phyloP scores from a whole-genome alignment of 1,140 invertebrate genomes.

The Atta cephalotes region DNA sequence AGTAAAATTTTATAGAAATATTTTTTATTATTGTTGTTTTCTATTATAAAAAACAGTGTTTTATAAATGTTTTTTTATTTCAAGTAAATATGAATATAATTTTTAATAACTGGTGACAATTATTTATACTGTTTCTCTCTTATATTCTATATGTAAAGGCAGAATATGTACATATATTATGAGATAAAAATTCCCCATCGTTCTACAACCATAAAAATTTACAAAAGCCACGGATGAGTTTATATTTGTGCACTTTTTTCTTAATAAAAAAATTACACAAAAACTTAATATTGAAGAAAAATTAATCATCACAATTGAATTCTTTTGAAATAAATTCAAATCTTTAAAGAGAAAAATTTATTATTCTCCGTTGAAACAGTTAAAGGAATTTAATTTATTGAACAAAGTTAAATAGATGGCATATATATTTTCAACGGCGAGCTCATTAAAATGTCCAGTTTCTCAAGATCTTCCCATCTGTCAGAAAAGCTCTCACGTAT shows the following conservation, averaged over 20 bases:
- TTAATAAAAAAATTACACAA: neutral
- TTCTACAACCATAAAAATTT: neutral
- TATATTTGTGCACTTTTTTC: neutral
- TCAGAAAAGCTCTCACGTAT: slow-evolving; percentile 44
- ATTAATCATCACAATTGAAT: neutral
- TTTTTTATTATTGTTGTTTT: neutral
- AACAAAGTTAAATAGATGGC: neutral
- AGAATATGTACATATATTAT: no score
- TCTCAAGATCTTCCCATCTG: neutral
- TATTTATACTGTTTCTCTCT: neutral
- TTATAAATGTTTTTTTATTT: neutral
- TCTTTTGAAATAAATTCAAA: neutral
- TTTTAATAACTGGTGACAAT: neutral
- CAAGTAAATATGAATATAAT: slow-evolving; percentile 11
- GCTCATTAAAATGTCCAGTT: neutral
- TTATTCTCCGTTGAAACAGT: neutral
- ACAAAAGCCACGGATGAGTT: neutral
- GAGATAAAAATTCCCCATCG: neutral
- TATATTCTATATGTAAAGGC: neutral
- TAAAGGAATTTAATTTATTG: neutral
- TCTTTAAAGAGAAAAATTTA: neutral
- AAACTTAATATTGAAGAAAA: neutral
- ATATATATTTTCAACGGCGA: neutral
- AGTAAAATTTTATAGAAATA: neutral
- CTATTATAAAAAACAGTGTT: neutral